Conservation (phyloP, 2,113 vertebrate species). For the Cyprinodon variegatus region DNA sequence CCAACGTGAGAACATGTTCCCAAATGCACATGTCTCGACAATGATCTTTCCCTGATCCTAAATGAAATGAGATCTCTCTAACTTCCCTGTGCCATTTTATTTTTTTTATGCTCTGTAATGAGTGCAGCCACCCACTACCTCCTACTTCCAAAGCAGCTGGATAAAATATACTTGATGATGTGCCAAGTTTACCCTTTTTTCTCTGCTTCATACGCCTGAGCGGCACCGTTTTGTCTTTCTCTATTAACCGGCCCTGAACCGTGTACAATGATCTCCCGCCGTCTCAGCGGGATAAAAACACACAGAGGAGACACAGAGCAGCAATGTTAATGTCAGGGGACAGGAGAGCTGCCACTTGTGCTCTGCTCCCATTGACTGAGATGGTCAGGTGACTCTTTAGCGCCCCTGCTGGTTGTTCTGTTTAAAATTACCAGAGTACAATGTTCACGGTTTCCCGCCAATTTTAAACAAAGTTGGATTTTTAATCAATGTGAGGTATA, state of each 20-base stretch:
- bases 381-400: slow-evolving; percentile 6
- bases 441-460: slow-evolving; percentile 9
- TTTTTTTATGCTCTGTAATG: slow-evolving; percentile 57
- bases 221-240: slow-evolving; percentile 56
- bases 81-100: slow-evolving; percentile 59
- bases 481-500: slow-evolving; percentile 5
- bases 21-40: background rate
- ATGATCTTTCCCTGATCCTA: slow-evolving; percentile 19
- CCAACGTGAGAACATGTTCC: slow-evolving; percentile 8
- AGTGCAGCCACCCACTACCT: slow-evolving; percentile 48
- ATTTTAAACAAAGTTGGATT: background rate
- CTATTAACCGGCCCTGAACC: slow-evolving; percentile 54
- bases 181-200: slow-evolving; percentile 59
- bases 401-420: slow-evolving; percentile 50
- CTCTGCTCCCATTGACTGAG: slow-evolving; percentile 37
- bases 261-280: slow-evolving; percentile 55
- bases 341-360: slow-evolving; percentile 58
- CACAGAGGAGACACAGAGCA: slow-evolving; percentile 42
- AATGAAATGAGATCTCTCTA: slow-evolving; percentile 48
- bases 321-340: slow-evolving; percentile 53
- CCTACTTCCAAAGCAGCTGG: slow-evolving; percentile 59
- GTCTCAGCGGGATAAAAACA: slow-evolving; percentile 55
- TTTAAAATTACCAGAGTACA: background rate
- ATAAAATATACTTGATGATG: slow-evolving; percentile 64
- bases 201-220: slow-evolving; percentile 28